Evolutionary conservation across 2,797 vertebrate species (phyloP).

Genomic region (Myotis myotis): DNA sequence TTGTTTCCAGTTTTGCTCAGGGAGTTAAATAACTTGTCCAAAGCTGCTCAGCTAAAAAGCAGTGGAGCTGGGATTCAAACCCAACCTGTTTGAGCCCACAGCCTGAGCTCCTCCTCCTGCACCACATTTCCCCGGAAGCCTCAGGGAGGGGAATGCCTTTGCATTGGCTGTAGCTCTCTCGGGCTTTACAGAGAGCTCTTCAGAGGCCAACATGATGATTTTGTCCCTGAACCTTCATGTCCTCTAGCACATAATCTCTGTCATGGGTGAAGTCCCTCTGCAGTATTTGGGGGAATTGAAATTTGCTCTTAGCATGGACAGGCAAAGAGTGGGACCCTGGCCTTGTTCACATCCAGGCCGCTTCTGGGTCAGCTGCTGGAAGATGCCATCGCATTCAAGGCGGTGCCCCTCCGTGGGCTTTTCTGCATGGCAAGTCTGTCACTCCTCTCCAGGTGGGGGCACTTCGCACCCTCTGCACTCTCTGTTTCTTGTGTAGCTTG

Average conservation of each 20-base stretch:
- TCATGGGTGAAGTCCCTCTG: conserved; percentile 28
- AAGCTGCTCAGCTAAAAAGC: conserved; percentile 6
- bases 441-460: conserved; percentile 31
- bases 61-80: conserved; percentile 45
- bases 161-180: background rate
- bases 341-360: background rate
- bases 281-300: conserved; percentile 44
- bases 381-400: background rate
- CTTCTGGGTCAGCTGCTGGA: conserved; percentile 22
- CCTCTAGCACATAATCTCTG: background rate
- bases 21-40: conserved; percentile 49
- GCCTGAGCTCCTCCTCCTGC: background rate
- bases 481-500: conserved; percentile 33
- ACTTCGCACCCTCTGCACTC: background rate
- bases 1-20: conserved; percentile 26
- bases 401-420: background rate
- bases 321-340: background rate
- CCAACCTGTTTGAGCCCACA: background rate
- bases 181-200: conserved; percentile 19
- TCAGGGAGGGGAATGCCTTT: background rate
- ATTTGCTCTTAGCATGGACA: background rate
- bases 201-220: background rate
- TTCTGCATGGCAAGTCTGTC: conserved; percentile 49
- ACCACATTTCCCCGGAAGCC: background rate
- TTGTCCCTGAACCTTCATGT: conserved; percentile 30